A percentile compares a stretch with the other conserved stretches of the same genome.
Evolutionary conservation across 1,140 invertebrate species (phyloP).

Genomic region (Trissolcus basalis): DNA sequence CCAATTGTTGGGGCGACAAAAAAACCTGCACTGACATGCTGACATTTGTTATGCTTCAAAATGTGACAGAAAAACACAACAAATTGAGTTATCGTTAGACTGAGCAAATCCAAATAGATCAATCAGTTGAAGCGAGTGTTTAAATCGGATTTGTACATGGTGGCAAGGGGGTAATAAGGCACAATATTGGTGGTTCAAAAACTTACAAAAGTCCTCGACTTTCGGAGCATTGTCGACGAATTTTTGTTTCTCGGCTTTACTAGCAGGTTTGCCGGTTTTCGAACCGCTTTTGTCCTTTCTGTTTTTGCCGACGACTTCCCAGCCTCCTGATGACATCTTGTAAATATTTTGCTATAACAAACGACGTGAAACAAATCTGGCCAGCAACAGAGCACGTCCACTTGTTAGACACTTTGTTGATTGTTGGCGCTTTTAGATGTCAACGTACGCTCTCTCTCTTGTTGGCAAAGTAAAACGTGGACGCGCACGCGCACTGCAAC

Average conservation of each 20-base stretch:
- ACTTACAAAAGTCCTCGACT: slow-evolving; percentile 81
- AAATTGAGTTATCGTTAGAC: too few species aligned
- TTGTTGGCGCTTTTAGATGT: slow-evolving; percentile 46
- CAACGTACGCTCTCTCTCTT: slow-evolving; percentile 29
- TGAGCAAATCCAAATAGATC: too few species aligned
- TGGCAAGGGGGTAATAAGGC: not conserved
- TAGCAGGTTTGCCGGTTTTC: slow-evolving; percentile 76
- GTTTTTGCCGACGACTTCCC: slow-evolving; percentile 86
- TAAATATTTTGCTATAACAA: slow-evolving; percentile 37
- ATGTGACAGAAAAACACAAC: too few species aligned
- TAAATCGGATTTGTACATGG: too few species aligned
- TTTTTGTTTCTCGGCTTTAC: slow-evolving; percentile 80
- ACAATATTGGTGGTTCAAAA: slow-evolving; percentile 15
- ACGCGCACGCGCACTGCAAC: slow-evolving; percentile 62
- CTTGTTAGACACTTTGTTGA: slow-evolving; percentile 46
- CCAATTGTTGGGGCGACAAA: too few species aligned
- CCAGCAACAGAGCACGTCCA: slow-evolving; percentile 6
- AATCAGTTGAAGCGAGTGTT: too few species aligned
- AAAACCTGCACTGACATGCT: too few species aligned
- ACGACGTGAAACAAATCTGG: slow-evolving; percentile 40
- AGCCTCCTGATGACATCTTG: slow-evolving; percentile 82
- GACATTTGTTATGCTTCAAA: too few species aligned
- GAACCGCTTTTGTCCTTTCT: slow-evolving; percentile 81
- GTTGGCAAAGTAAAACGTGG: slow-evolving; percentile 61
- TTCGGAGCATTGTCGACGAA: slow-evolving; percentile 78